Conservation (phyloP, 2,888 invertebrate species). For the Ctena decussata region DNA sequence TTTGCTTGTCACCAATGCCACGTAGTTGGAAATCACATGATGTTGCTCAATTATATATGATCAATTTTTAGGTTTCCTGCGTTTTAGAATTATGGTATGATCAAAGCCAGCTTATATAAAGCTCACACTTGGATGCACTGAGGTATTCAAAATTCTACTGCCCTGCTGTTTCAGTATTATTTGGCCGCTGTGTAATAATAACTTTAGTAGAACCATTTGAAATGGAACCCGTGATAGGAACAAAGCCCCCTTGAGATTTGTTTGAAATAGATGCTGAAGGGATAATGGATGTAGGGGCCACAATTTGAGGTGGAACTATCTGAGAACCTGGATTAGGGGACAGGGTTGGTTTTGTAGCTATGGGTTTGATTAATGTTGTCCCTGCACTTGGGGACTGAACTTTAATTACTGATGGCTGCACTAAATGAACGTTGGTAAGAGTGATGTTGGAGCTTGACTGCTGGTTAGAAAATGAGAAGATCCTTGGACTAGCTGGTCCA, state of each 20-base stretch:
- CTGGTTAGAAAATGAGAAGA: conserved; percentile 54
- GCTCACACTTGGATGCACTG: background rate
- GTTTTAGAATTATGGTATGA: too few relatives aligned
- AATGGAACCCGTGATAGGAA: conserved; percentile 44
- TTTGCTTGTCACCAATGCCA: too few relatives aligned
- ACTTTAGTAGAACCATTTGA: conserved; percentile 24
- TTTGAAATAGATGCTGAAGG: conserved; percentile 26
- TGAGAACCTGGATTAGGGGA: conserved; percentile 50
- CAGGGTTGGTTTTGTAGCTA: conserved; percentile 52
- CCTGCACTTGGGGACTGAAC: background rate
- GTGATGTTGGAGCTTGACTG: conserved; percentile 27
- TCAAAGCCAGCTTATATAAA: too few relatives aligned
- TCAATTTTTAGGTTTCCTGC: too few relatives aligned
- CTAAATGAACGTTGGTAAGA: conserved; percentile 46
- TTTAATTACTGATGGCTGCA: conserved; percentile 25
- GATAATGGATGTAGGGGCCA: conserved; percentile 19
- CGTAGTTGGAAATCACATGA: too few relatives aligned
- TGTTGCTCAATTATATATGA: too few relatives aligned
- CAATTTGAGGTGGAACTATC: conserved; percentile 51
- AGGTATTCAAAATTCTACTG: background rate
- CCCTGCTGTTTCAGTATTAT: background rate
- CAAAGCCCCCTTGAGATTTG: conserved; percentile 54
- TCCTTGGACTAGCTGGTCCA: conserved; percentile 45
- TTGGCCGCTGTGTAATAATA: background rate
- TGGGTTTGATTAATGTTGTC: conserved; percentile 45